phyloP scores from a whole-genome alignment of 1,140 invertebrate species.

The Kradibia gibbosae region DNA sequence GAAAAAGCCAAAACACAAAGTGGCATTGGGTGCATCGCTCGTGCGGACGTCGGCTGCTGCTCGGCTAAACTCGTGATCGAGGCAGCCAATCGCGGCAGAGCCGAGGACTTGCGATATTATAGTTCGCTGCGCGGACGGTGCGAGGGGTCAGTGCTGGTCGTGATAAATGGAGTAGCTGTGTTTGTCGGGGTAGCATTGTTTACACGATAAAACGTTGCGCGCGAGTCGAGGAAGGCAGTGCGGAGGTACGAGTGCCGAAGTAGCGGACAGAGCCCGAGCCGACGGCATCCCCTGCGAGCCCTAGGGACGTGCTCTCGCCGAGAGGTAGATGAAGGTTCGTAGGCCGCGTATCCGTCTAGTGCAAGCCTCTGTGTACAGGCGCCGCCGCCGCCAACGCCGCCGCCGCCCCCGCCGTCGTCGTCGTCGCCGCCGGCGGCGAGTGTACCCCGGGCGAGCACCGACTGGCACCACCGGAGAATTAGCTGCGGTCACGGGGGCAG shows the following conservation, averaged over 20 bases:
- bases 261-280: background rate
- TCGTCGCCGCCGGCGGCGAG: background rate
- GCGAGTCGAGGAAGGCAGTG: conserved; percentile 55
- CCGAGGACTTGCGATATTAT: background rate
- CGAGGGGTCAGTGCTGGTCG: conserved; percentile 64
- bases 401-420: background rate
- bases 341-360: background rate
- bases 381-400: background rate
- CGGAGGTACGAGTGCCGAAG: conserved; percentile 5
- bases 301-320: conserved; percentile 60
- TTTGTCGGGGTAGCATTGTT: conserved; percentile 74
- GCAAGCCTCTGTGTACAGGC: background rate
- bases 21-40: too few relatives aligned
- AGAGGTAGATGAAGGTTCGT: conserved; percentile 75
- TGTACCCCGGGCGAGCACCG: background rate
- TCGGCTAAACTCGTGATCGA: background rate
- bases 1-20: background rate
- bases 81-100: background rate
- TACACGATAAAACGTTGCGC: conserved; percentile 69
- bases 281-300: background rate
- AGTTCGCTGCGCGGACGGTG: conserved; percentile 55
- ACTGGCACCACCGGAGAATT: background rate
- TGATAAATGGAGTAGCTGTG: conserved; percentile 70
- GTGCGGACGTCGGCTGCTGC: conserved; percentile 25
- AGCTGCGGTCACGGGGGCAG: background rate